Percentiles rank a stretch among this genome's conserved stretches.
Evolutionary conservation across 2,888 invertebrate genomes (phyloP).

Genomic region (Diarsia dahlii): DNA sequence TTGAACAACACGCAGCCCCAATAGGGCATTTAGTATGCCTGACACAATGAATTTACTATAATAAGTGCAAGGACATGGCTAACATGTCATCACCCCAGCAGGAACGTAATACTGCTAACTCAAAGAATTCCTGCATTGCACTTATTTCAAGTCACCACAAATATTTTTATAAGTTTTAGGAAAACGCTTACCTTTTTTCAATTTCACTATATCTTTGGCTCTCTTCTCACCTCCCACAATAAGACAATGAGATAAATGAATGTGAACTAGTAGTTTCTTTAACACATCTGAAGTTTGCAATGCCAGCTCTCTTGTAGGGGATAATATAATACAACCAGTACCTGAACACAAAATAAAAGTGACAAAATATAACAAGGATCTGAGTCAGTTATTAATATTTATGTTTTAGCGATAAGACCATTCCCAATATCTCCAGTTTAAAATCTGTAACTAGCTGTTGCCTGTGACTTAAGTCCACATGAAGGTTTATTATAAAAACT

Average conservation of each 20-base stretch:
- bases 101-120: no score
- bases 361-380: background rate
- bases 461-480: no score
- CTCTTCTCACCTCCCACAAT: conserved; percentile 98
- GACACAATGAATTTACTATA: no score
- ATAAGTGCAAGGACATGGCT: no score
- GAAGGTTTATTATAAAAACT: no score
- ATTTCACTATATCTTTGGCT: conserved; percentile 95
- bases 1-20: no score
- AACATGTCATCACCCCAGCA: no score
- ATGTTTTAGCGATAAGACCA: background rate
- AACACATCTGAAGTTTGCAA: conserved; percentile 98
- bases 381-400: background rate
- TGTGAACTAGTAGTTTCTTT: conserved; percentile 95
- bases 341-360: conserved; percentile 84
- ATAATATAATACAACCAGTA: conserved; percentile 97
- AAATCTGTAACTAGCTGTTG: no score
- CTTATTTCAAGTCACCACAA: background rate
- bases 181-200: conserved; percentile 93
- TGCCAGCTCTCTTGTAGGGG: conserved; percentile 98
- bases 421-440: no score
- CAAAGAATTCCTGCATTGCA: background rate
- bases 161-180: background rate
- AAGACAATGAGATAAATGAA: conserved; percentile 95
- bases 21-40: no score